phyloP scores from a whole-genome alignment of 2,888 invertebrate genomes.

The Geophilus truncorum region DNA sequence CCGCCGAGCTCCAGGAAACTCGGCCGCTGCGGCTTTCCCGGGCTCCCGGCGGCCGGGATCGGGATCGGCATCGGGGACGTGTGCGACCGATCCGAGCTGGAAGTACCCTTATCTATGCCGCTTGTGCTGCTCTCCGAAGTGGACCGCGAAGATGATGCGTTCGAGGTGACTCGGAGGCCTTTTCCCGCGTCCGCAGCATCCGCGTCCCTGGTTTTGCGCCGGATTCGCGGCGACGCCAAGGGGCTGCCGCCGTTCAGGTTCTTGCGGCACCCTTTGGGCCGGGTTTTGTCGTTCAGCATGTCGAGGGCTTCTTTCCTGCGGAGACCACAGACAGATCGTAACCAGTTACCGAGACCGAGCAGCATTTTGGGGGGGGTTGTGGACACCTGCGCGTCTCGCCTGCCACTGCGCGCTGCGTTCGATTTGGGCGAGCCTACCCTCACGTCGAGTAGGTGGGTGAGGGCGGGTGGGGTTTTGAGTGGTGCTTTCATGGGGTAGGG shows the following conservation, averaged over 20 bases:
- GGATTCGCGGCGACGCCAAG: not conserved
- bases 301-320: slow-evolving; percentile 70
- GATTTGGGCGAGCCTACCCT: no score
- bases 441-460: no score
- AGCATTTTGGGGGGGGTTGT: not conserved
- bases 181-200: not conserved
- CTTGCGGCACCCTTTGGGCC: slow-evolving; percentile 52
- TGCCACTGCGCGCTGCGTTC: no score
- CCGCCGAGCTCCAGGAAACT: not conserved
- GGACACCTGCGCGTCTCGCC: no score
- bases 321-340: slow-evolving; percentile 33
- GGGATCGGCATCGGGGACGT: not conserved
- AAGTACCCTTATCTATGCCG: not conserved
- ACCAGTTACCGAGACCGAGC: slow-evolving; percentile 13
- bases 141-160: no score
- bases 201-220: not conserved
- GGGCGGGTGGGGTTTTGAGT: no score
- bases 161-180: not conserved
- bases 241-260: not conserved
- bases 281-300: slow-evolving; percentile 74
- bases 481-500: no score
- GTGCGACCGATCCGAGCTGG: not conserved
- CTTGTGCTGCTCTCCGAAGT: not conserved
- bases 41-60: not conserved
- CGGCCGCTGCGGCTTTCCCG: not conserved